Base-by-base conservation (phyloP, 2,113 vertebrate genomes). In the Oncorhynchus keta region DNA sequence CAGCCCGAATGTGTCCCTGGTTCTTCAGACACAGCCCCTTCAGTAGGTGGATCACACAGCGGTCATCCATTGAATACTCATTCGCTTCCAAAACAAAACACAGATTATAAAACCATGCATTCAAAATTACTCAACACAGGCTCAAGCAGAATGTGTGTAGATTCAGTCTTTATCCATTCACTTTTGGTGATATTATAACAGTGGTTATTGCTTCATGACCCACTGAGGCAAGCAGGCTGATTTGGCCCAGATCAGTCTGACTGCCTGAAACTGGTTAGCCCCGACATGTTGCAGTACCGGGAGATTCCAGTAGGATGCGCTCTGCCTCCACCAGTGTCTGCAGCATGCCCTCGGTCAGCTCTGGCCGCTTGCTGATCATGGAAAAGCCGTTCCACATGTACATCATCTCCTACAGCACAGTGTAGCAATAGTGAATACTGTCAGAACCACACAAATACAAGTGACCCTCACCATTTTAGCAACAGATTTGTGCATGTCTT, bases 301-400 rank as follows among this genome's bases (percentile, higher is more conserved):
- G 85, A 75, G 87, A 30, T 5, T 90, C 91, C 84, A 86, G 86
- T 64, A 95, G 92, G 68, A 74, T 22, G 81, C 85, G 88, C 89
- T 95, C 93, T 2, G 92, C 93, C 68, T 90, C 89, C 72, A 83
- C 78, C 66, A 95, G 75, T 2, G 92, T 94, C 83, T 92, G 86
- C 90, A 95, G 80, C 81, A 95, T 91, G 30, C 91, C 93, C 20
- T 91, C 90, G 0, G 93, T 95, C 75, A 95, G 85, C 78, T 92
- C 89, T 0, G 89, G 86, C 2, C 83, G 85, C 24, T 90, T 94
- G 45, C 88, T 91, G 82, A 95, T 93, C 85, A 95, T 92, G 5
- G 92, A 90, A 80, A 95, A 95, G 20, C 94, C 94, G 18, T 95
- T 94, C 94, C 95, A 95, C 90, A 95, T 94, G 88, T 95, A 95